These are phyloP conservation scores for Amblyjoppa proteus DNA, from an alignment of 2,888 invertebrate genomes.

Conservation along the genomic window DNA sequence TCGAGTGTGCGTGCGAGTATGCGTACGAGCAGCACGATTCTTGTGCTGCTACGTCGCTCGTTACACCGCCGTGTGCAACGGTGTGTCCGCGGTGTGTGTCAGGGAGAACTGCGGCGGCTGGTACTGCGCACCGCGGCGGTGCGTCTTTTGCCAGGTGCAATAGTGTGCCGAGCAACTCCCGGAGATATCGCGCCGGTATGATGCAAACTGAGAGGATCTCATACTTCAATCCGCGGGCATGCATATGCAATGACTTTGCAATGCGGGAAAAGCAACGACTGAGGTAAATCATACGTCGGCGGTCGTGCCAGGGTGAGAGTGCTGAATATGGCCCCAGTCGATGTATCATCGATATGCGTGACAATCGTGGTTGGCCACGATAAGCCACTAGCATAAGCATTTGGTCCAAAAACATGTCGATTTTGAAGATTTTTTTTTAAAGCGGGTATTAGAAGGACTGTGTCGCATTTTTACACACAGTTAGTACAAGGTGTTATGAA, in stretches of 20 bases:
- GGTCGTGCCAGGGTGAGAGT: not conserved
- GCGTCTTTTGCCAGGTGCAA: conserved; percentile 58
- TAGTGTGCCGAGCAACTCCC: conserved; percentile 42
- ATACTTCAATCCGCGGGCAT: conserved; percentile 45
- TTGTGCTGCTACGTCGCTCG: conserved; percentile 58
- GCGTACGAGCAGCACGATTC: conserved; percentile 35
- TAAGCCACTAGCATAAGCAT: too few species aligned
- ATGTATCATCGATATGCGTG: not conserved
- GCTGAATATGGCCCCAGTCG: not conserved
- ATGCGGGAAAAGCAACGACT: not conserved
- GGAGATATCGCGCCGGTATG: conserved; percentile 39
- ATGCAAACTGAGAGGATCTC: conserved; percentile 55
- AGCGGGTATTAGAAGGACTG: too few species aligned
- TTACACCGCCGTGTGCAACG: conserved; percentile 61
- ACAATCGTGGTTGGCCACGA: not conserved
- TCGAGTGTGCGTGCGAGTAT: conserved; percentile 36
- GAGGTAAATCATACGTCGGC: conserved; percentile 3
- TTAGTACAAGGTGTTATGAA: too few species aligned
- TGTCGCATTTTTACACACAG: too few species aligned
- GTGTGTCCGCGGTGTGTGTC: conserved; percentile 49
- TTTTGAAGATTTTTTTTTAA: too few species aligned
- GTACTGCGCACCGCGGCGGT: conserved; percentile 35
- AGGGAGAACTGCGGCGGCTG: conserved; percentile 4
- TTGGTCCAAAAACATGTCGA: too few species aligned
- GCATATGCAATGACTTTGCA: conserved; percentile 17